Percentiles rank a stretch among this genome's conserved stretches.
These are phyloP conservation scores for Tuberolachnus salignus DNA, from an alignment of 2,888 invertebrate species.

Conservation along the genomic window DNA sequence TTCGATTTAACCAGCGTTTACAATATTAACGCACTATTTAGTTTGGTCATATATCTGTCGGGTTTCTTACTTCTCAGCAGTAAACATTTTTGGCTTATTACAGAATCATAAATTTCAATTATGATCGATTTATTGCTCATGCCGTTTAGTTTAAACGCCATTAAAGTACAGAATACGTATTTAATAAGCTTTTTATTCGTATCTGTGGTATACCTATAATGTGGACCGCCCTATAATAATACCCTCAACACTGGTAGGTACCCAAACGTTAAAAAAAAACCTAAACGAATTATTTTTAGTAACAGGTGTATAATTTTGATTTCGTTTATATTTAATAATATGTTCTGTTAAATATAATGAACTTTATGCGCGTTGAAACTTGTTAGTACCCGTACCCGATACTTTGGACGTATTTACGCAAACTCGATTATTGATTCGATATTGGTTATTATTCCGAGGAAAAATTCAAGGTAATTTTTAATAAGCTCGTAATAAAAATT, in stretches of 20 bases:
- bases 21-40: too few relatives aligned
- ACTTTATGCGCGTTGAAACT: not conserved
- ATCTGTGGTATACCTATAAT: not conserved
- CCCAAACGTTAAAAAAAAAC: conserved; percentile 22
- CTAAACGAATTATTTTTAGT: conserved; percentile 32
- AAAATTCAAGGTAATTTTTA: too few relatives aligned
- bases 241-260: not conserved
- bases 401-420: not conserved
- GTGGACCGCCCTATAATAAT: conserved; percentile 39
- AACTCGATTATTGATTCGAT: too few relatives aligned
- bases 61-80: not conserved
- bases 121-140: not conserved
- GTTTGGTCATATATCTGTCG: too few relatives aligned
- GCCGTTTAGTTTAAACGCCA: conserved; percentile 1
- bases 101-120: not conserved
- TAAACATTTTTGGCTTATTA: not conserved
- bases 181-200: conserved; percentile 21
- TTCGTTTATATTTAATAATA: conserved; percentile 32
- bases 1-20: not conserved
- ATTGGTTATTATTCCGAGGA: too few relatives aligned
- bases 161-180: conserved; percentile 13
- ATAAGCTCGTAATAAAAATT: too few relatives aligned
- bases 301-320: conserved; percentile 44
- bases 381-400: conserved; percentile 5
- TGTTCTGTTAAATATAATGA: conserved; percentile 2